A percentile compares a stretch with the other conserved stretches of the same genome.
phyloP scores from a whole-genome alignment of 2,888 invertebrate species.

The Drosophila mayaguana region DNA sequence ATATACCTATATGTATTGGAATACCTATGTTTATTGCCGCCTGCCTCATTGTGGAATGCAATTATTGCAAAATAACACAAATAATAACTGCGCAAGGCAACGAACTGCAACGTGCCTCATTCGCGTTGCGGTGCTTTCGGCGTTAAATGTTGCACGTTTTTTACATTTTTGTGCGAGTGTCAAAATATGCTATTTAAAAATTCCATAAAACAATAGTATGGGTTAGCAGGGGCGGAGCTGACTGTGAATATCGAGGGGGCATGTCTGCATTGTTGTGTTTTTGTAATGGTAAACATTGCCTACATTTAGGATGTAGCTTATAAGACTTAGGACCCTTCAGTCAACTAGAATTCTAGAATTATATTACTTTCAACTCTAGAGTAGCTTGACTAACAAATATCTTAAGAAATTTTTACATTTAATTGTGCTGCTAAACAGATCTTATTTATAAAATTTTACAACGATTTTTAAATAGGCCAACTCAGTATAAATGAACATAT shows the following conservation, averaged over 20 bases:
- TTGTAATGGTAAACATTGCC: slow-evolving; percentile 25
- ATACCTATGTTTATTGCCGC: slow-evolving; percentile 21
- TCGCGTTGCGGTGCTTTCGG: slow-evolving; percentile 39
- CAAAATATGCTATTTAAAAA: slow-evolving; percentile 82
- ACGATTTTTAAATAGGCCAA: too few relatives aligned
- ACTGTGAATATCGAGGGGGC: not conserved
- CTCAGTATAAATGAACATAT: too few relatives aligned
- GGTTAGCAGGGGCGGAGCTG: not conserved
- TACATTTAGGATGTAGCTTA: slow-evolving; percentile 30
- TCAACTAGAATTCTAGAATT: not conserved
- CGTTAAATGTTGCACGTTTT: slow-evolving; percentile 81
- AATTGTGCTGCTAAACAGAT: too few relatives aligned
- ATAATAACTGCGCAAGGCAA: slow-evolving; percentile 39
- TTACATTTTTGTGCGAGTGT: slow-evolving; percentile 73
- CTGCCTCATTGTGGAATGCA: slow-evolving; percentile 59
- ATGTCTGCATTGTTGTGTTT: not conserved
- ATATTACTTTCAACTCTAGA: not conserved
- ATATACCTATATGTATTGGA: not conserved
- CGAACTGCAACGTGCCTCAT: not conserved
- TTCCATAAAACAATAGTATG: slow-evolving; percentile 53
- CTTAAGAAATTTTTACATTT: not conserved
- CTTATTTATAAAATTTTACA: too few relatives aligned
- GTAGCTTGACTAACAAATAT: not conserved
- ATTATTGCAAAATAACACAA: slow-evolving; percentile 71
- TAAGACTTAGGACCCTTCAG: not conserved